phyloP scores from a whole-genome alignment of 2,888 invertebrate genomes.

The Ennomos fuscantarius region DNA sequence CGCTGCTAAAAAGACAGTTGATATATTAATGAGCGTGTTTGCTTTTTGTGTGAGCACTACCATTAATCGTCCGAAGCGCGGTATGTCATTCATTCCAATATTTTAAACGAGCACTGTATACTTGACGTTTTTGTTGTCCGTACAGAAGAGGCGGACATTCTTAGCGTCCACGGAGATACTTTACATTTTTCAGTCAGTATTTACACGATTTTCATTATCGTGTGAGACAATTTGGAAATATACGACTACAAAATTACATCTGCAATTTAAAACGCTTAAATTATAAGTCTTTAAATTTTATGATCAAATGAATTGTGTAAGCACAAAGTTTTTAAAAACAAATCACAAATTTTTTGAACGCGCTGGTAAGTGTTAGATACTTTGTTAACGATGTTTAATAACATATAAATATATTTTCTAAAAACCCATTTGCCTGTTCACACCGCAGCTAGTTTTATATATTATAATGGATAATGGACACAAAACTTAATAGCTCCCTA shows the following conservation, averaged over 20 bases:
- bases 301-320: constrained; percentile 12
- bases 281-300: constrained; percentile 11
- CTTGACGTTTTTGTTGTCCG: constrained; percentile 79
- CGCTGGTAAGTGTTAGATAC: constrained; percentile 25
- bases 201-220: constrained; percentile 37
- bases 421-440: constrained; percentile 44
- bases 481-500: constrained; percentile 36
- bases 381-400: constrained; percentile 33
- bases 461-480: constrained; percentile 36
- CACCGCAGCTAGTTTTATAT: constrained; percentile 38
- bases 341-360: constrained; percentile 3
- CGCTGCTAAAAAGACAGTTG: constrained; percentile 81
- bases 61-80: constrained; percentile 83
- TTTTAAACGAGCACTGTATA: constrained; percentile 77
- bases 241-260: constrained; percentile 17
- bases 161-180: constrained; percentile 58
- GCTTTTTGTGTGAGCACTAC: constrained; percentile 78
- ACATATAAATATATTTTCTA: constrained; percentile 31
- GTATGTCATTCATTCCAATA: constrained; percentile 86
- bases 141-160: constrained; percentile 76
- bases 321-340: constrained; percentile 6
- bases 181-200: constrained; percentile 48
- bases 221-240: constrained; percentile 13
- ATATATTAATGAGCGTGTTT: constrained; percentile 83
- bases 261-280: constrained; percentile 4